phyloP scores from a whole-genome alignment of 2,888 invertebrate species.

The Barypeithes pellucidus region DNA sequence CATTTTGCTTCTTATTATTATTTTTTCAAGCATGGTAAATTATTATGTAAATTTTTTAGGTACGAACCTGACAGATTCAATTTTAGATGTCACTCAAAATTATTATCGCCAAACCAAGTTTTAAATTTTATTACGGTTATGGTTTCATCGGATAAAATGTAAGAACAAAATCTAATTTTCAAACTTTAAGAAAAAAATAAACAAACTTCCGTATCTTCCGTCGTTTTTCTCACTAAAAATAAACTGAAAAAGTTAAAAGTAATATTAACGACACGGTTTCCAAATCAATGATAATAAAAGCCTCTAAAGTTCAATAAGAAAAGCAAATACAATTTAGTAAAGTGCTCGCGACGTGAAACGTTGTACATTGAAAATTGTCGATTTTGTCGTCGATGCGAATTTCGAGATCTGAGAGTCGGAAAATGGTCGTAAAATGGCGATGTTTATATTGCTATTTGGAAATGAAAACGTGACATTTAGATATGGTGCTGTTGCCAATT shows the following conservation, averaged over 20 bases:
- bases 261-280: constrained; percentile 21
- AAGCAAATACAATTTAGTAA: constrained; percentile 69
- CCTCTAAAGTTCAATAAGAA: constrained; percentile 63
- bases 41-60: no score
- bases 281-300: constrained; percentile 34
- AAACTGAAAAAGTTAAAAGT: constrained; percentile 1
- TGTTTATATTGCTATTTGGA: constrained; percentile 38
- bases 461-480: constrained; percentile 36
- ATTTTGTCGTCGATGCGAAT: constrained; percentile 35
- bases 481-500: constrained; percentile 30
- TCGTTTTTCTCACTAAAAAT: neutral
- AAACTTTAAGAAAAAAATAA: no score
- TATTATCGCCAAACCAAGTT: no score
- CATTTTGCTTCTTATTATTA: no score
- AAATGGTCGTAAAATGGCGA: constrained; percentile 37
- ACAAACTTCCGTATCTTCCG: neutral
- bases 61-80: no score
- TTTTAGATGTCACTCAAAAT: no score
- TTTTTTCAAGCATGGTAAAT: no score
- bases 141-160: no score
- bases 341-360: constrained; percentile 59
- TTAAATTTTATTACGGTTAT: no score
- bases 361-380: constrained; percentile 33
- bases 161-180: no score
- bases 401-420: constrained; percentile 24